Evolutionary conservation across 2,888 invertebrate genomes (phyloP), one percentile per base, ranked within the genome.

Genomic region (Amaurobius ferox): DNA sequence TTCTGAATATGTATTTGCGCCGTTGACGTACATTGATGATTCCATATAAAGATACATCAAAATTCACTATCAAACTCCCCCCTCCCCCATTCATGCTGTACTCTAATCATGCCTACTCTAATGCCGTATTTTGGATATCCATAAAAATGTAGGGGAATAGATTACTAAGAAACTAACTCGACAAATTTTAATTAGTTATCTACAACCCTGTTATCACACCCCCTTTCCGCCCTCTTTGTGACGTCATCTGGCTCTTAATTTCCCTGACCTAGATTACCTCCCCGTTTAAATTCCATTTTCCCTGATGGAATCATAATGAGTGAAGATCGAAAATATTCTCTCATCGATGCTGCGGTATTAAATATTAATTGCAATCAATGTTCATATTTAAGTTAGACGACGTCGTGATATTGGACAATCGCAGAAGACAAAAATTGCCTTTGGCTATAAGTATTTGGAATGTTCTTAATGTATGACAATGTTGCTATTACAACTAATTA

Each of bases 151-250:
- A 16, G 5, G 55, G 11, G 55, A 55, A 23, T 44, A 55, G 23
- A 55, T 55, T 55, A 55, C 55, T 5, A 23, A 3, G 23, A 55
- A 55, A 55, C 55, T 23, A 44, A 23, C 55, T 55, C 55, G 55
- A n/a, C 55, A 19, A 55, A 55, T 55, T 55, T 23, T 55, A 55
- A 55, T 55, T 55, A 55, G 55, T 55, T 55, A 55, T 55, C 55
- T 55, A 55, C 55, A 55, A 55, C 55, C 55, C 55, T 55, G 55
- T 55, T 55, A 55, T 55, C 55, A 55, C 55, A 55, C 23, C 5
- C 55, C 23, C 44, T 44, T 16, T 44, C 23, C 55, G 3, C 23
- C 23, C 19, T 5, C 55, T 3, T 11, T 16, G 16, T 3, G 55
- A 55, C 55, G 23, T 55, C 23, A 55, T 19, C 55, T 23, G 16